These are phyloP conservation scores for Megastigmus dorsalis DNA, from an alignment of 2,888 invertebrate genomes.

Conservation along the genomic window DNA sequence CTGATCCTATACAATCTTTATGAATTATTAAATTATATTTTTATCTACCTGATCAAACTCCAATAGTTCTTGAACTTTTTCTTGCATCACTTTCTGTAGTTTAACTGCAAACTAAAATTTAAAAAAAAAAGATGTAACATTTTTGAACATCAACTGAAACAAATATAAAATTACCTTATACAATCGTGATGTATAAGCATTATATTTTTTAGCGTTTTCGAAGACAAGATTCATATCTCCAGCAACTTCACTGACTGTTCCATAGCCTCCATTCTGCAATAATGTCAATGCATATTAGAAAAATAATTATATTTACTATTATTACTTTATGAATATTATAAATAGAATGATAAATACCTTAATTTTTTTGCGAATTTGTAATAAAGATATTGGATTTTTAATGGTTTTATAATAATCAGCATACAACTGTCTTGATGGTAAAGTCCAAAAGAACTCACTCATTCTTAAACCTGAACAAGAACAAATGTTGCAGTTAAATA, in stretches of 20 bases:
- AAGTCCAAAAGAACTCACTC: conserved; percentile 93
- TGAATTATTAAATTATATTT: neutral
- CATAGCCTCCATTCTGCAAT: conserved; percentile 83
- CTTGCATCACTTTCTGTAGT: conserved; percentile 88
- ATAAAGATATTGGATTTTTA: conserved; percentile 94
- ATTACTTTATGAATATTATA: neutral
- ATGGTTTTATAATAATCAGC: conserved; percentile 99
- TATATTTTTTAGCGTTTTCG: conserved; percentile 96
- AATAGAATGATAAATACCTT: conserved; percentile 71
- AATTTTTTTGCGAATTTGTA: conserved; percentile 92
- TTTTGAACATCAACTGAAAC: neutral
- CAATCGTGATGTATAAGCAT: conserved; percentile 85
- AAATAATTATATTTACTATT: no score
- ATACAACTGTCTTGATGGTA: conserved; percentile 93
- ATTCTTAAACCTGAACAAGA: conserved; percentile 81
- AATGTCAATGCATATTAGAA: conserved; percentile 18
- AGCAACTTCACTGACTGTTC: conserved; percentile 90
- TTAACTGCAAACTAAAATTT: conserved; percentile 84
- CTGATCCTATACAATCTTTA: neutral
- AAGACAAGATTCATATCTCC: conserved; percentile 97
- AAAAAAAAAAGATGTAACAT: conserved; percentile 8
- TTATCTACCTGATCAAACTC: conserved; percentile 78
- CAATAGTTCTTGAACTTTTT: conserved; percentile 84
- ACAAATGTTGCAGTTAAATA: no score
- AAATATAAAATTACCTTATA: conserved; percentile 80